Conservation (phyloP, 2,888 invertebrate genomes). For the Electrophaes corylata region DNA sequence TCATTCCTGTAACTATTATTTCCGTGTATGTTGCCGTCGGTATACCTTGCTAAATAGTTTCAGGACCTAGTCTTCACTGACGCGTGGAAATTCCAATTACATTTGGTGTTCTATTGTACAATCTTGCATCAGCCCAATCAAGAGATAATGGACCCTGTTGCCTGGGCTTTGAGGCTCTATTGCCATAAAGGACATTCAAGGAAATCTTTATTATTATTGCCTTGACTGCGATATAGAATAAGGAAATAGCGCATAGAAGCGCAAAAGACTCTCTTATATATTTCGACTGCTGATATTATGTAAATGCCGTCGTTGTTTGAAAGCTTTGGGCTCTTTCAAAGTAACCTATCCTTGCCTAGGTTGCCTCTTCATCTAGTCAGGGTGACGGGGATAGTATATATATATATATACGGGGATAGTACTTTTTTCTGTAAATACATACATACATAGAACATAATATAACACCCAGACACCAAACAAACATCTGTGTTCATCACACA, state of each 20-base stretch:
- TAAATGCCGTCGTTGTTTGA: too few relatives aligned
- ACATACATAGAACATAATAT: too few relatives aligned
- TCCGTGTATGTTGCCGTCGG: neutral
- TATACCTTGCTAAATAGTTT: constrained; percentile 33
- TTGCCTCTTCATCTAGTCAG: too few relatives aligned
- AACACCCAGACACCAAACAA: too few relatives aligned
- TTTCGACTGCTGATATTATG: too few relatives aligned
- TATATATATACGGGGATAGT: too few relatives aligned
- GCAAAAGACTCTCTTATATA: too few relatives aligned
- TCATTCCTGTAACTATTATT: neutral
- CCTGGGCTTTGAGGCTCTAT: constrained; percentile 27
- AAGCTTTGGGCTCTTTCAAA: too few relatives aligned
- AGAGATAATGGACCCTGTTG: constrained; percentile 40
- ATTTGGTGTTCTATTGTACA: constrained; percentile 43
- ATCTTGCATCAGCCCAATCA: constrained; percentile 18
- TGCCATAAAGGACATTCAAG: constrained; percentile 35
- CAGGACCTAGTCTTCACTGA: constrained; percentile 44
- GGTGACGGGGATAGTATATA: too few relatives aligned
- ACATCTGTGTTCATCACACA: too few relatives aligned
- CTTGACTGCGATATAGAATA: constrained; percentile 16
- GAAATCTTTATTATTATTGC: constrained; percentile 54
- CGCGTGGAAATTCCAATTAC: constrained; percentile 62
- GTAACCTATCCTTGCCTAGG: too few relatives aligned
- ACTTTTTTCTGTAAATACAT: too few relatives aligned
- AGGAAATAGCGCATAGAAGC: constrained; percentile 1